Conservation (phyloP, 1,140 invertebrate species). For the Anoplolepis gracilipes region DNA sequence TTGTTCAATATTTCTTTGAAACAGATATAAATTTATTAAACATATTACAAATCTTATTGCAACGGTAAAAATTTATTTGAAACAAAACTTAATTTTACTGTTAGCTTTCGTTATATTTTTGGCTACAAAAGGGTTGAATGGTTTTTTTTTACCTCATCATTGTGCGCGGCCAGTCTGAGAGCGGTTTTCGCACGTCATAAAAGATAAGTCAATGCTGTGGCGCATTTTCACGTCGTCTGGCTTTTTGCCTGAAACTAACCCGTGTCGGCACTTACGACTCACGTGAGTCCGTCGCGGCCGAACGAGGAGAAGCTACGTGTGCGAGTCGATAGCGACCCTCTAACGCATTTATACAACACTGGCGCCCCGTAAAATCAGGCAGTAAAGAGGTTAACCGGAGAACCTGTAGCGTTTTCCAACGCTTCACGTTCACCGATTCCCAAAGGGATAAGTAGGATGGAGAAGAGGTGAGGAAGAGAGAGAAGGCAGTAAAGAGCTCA, state of each 20-base stretch:
- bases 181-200: constrained; percentile 7
- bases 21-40: background rate
- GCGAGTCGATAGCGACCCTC: constrained; percentile 42
- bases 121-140: background rate
- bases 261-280: constrained; percentile 48
- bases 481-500: constrained; percentile 62
- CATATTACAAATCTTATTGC: background rate
- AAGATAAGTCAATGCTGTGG: constrained; percentile 51
- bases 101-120: background rate
- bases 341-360: constrained; percentile 69
- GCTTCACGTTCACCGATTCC: constrained; percentile 50
- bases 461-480: background rate
- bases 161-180: background rate
- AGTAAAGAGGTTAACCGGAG: constrained; percentile 69
- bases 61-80: background rate
- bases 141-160: background rate
- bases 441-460: constrained; percentile 30
- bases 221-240: constrained; percentile 30
- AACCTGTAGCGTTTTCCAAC: constrained; percentile 54
- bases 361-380: constrained; percentile 61
- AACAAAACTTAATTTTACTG: background rate
- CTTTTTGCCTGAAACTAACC: constrained; percentile 28
- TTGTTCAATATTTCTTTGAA: background rate
- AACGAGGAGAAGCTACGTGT: constrained; percentile 27
- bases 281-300: constrained; percentile 35